Evolutionary conservation across 2,113 vertebrate species (phyloP), one percentile per base, ranked within the genome.

Genomic region (Epinephelus cyanopodus): DNA sequence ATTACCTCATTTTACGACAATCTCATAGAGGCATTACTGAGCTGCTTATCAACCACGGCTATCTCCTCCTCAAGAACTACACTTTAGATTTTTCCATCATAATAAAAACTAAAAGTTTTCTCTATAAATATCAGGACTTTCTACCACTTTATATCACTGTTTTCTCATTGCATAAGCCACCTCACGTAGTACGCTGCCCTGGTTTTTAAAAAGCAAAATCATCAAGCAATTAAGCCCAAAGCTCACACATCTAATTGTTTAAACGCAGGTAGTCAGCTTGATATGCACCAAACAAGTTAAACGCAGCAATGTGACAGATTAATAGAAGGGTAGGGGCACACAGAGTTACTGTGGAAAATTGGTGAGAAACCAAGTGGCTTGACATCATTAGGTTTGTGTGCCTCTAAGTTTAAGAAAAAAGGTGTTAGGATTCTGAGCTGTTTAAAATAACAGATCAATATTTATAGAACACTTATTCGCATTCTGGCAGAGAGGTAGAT

Each of bases 191-290:
- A 53, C 6, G 39, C n/a, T 75, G 23, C 37, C 7, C 19, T 25
- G 5, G 19, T 60, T 65, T 47, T 5, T 29, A 8, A 42, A 76
- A 54, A 80, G 19, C 21, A 48, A 67, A 54, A 68, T 33, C 5
- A 73, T 62, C 15, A 60, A 6, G 14, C 19, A 29, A 37, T 61
- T 37, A 72, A 2, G 4, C 62, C 33, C 33, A 73, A 77, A 80
- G 48, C 48, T 37, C 33, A 37, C 33, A 37, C 21, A 50, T 70
- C 1, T 45, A 37, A 75, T 27, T 17, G 12, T 81, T 77, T 66
- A 50, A 76, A 72, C 45, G 62, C 7, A 75, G 9, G 29, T 11
- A 21, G 47, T 37, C 33, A 37, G 69, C 37, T 3, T 14, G 53
- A 57, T 56, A 5, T 15, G 29, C 8, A 9, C 33, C 52, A 74